Conservation (phyloP, 2,113 vertebrate species). For the Macrotis lagotis region DNA sequence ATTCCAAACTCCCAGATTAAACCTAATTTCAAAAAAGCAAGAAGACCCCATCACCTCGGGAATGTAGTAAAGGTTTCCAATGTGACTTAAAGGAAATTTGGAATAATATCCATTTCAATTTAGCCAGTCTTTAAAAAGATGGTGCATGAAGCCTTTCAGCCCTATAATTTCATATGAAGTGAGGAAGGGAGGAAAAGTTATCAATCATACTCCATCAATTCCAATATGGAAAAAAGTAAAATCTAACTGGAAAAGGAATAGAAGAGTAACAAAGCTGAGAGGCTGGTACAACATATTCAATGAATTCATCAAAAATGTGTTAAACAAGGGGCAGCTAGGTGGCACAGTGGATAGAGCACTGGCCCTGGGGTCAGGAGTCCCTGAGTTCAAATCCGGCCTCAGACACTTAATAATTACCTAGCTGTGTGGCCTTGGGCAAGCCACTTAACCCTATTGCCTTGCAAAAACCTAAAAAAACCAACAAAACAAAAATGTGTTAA, state of each 20-base stretch:
- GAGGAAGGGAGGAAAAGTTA: background rate
- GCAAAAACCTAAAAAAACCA: too few species aligned
- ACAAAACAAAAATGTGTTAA: background rate
- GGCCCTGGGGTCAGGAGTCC: too few species aligned
- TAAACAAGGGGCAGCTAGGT: too few species aligned
- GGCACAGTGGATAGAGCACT: too few species aligned
- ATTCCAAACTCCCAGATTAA: background rate
- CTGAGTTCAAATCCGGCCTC: too few species aligned
- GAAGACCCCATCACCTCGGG: background rate
- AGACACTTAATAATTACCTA: too few species aligned
- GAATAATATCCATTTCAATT: background rate
- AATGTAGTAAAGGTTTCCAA: background rate
- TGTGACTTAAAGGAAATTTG: background rate
- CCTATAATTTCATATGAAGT: background rate
- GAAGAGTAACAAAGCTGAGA: background rate
- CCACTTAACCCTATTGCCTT: too few species aligned
- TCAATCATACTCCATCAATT: conserved; percentile 13
- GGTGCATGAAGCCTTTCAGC: background rate
- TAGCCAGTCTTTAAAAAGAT: conserved; percentile 4
- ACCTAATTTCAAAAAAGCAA: background rate
- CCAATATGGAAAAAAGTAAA: background rate
- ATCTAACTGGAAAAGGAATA: background rate
- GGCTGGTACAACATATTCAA: background rate
- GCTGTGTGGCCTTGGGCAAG: too few species aligned
- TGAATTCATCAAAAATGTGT: background rate